These are phyloP conservation scores for Pygmarrhopalites habei DNA, from an alignment of 1,140 invertebrate species.

Conservation along the genomic window DNA sequence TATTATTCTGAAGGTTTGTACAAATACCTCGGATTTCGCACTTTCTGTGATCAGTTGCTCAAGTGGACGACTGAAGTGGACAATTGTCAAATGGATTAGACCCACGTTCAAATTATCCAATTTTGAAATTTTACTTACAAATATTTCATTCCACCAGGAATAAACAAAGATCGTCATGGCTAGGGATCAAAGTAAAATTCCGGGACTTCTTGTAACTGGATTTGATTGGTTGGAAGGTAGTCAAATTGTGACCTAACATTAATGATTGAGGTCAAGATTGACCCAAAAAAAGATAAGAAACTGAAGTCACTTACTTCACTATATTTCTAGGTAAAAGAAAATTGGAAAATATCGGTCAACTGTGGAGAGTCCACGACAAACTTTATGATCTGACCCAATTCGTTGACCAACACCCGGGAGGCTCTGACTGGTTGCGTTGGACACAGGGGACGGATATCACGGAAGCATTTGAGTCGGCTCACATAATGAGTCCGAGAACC, in stretches of 20 bases:
- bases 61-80: no score
- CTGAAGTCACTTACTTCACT: not conserved
- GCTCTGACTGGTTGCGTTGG: slow-evolving; percentile 60
- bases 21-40: no score
- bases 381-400: slow-evolving; percentile 68
- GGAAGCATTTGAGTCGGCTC: slow-evolving; percentile 61
- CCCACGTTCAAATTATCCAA: no score
- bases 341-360: slow-evolving; percentile 42
- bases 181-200: no score
- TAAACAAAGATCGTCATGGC: no score
- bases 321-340: not conserved
- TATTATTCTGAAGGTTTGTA: no score
- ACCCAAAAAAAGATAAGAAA: not conserved
- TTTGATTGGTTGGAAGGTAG: not conserved
- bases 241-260: not conserved
- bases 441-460: slow-evolving; percentile 69
- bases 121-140: no score
- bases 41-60: no score
- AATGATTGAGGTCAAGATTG: not conserved
- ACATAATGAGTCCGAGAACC: slow-evolving; percentile 47
- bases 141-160: no score
- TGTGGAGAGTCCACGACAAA: slow-evolving; percentile 68
- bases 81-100: no score
- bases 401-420: slow-evolving; percentile 65
- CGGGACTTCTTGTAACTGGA: not conserved